These are phyloP conservation scores for Coecobrya sp. DNA, from an alignment of 2,888 invertebrate genomes.

Conservation along the genomic window DNA sequence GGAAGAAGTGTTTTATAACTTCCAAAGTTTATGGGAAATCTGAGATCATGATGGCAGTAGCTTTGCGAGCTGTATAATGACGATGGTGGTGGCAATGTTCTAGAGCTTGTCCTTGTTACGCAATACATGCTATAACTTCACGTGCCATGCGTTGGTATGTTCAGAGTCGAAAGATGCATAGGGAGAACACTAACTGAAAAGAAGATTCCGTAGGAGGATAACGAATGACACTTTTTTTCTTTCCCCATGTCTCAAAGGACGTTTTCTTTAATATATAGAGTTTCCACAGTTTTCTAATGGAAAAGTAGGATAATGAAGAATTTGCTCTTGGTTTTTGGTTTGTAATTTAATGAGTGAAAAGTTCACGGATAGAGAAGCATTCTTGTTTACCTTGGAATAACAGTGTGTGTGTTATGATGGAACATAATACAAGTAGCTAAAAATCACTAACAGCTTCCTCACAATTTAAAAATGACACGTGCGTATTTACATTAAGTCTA, in stretches of 20 bases:
- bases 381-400: neutral
- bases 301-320: conserved; percentile 20
- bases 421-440: no score
- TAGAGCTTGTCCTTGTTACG: no score
- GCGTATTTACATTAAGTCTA: no score
- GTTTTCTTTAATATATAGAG: neutral
- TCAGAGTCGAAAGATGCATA: no score
- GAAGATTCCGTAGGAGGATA: neutral
- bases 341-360: neutral
- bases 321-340: neutral
- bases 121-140: no score
- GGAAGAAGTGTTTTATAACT: neutral
- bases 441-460: neutral
- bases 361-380: neutral
- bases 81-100: neutral
- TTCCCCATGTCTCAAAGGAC: conserved; percentile 8
- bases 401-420: no score
- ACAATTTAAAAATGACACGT: neutral
- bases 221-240: conserved; percentile 10
- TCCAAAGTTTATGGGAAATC: conserved; percentile 55
- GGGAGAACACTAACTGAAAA: neutral
- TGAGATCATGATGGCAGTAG: conserved; percentile 48
- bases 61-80: neutral
- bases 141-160: no score
- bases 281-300: conserved; percentile 1